Evolutionary conservation across 2,797 vertebrate species (phyloP), one percentile per base, ranked within the genome.

Genomic region (Cossypha heuglini): DNA sequence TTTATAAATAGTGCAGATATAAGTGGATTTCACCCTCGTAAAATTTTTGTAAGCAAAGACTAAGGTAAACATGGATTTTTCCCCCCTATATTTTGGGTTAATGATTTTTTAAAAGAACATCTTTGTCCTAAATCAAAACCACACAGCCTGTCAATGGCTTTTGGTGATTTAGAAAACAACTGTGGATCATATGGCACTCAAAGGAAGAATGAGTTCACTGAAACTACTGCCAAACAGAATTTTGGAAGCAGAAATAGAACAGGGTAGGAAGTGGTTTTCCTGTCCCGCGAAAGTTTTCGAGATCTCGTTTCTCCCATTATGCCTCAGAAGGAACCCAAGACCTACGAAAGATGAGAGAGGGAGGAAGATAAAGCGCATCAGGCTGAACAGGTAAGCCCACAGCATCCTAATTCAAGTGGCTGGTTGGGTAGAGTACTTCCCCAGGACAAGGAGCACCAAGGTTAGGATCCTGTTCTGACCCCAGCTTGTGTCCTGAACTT

Each of bases 191-290:
- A 91, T 91, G 92, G 93, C 68, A 94, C 82, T 96, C 92, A 95
- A 95, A 96, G 88, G 94, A 96, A 97, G 92, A 95, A 95, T 63
- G 95, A 96, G 92, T 96, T 97, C 93, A 96, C 92, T 95, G 93
- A 94, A 94, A 86, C 75, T 94, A 92, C 57, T 73, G 86, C 81
- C 91, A 92, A 93, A 79, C 40, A 94, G 83, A 93, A 93, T 91
- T 91, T 90, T 82, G 85, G 89, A 94, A 94, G 87, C 84, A 96
- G 90, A 96, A 96, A 95, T 95, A 91, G 89, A 92, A 92, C 69
- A 45, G 76, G 40, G 75, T 96, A 97, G 96, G 96, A 97, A 97
- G 96, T 97, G 95, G 96, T 96, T 97, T 97, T 96, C 96, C 96
- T 95, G 95, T 75, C 94, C 91, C 49, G 15, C 16, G 20, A 78